These are phyloP conservation scores for Sebastes schlegelii DNA, from an alignment of 2,113 vertebrate genomes.

Conservation along the genomic window DNA sequence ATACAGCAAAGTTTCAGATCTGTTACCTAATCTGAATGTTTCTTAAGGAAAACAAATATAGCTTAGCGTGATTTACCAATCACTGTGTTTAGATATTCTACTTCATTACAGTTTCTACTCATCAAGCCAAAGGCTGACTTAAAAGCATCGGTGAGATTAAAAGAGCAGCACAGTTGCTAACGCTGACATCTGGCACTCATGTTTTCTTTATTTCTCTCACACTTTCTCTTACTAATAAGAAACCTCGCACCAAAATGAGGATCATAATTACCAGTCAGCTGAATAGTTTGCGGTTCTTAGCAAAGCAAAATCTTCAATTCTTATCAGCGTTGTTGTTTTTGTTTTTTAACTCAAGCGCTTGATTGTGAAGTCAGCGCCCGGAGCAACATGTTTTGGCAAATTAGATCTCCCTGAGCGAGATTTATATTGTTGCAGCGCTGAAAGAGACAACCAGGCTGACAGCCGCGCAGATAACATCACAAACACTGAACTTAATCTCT, in stretches of 20 bases:
- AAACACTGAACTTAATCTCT: slow-evolving; percentile 48
- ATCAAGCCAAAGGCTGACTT: neutral
- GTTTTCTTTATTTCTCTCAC: neutral
- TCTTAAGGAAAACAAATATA: neutral
- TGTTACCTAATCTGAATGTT: neutral
- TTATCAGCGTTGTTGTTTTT: slow-evolving; percentile 33
- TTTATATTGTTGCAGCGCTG: slow-evolving; percentile 11
- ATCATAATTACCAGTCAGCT: slow-evolving; percentile 30
- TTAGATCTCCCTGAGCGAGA: slow-evolving; percentile 47
- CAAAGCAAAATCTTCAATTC: slow-evolving; percentile 46
- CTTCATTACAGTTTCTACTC: neutral
- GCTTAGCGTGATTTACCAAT: neutral
- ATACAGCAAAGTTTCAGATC: slow-evolving; percentile 3
- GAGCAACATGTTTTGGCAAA: slow-evolving; percentile 53
- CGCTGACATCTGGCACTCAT: slow-evolving; percentile 5
- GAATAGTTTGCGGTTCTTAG: slow-evolving; percentile 28
- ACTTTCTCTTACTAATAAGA: neutral
- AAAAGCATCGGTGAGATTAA: neutral
- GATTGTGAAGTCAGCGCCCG: slow-evolving; percentile 44
- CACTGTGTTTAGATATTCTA: neutral
- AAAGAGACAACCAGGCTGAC: slow-evolving; percentile 39
- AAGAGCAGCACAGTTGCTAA: slow-evolving; percentile 11
- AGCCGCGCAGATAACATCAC: slow-evolving; percentile 50
- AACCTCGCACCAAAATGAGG: slow-evolving; percentile 13
- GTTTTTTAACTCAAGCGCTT: slow-evolving; percentile 28